phyloP scores from a whole-genome alignment of 2,888 invertebrate genomes.

The Diarsia brunnea region DNA sequence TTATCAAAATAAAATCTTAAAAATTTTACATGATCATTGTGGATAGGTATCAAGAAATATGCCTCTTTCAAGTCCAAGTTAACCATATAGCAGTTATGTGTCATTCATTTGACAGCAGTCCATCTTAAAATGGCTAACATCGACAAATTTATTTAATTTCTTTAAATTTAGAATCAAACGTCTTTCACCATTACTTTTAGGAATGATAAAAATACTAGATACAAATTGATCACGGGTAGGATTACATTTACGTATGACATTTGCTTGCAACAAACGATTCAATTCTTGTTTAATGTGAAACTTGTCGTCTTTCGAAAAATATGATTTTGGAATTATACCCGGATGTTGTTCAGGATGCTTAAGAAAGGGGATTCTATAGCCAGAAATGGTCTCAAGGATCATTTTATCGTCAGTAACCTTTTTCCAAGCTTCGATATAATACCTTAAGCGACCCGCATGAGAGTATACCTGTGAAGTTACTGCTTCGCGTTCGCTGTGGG shows the following conservation, averaged over 20 bases:
- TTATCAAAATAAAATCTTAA: conserved; percentile 7
- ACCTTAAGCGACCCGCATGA: conserved; percentile 12
- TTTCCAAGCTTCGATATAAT: conserved; percentile 7
- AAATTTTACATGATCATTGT: conserved; percentile 2
- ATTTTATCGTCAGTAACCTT: neutral
- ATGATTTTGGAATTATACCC: neutral
- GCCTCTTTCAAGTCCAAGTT: neutral
- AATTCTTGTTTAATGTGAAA: conserved; percentile 1
- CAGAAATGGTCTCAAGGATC: conserved; percentile 6
- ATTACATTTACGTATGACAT: conserved; percentile 7
- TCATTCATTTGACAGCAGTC: conserved; percentile 3
- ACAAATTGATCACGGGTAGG: neutral
- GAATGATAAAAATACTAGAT: neutral
- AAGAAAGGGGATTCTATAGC: conserved; percentile 2
- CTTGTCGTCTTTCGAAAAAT: neutral
- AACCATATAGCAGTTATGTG: neutral
- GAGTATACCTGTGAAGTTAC: conserved; percentile 3
- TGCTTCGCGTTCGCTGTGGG: conserved; percentile 10
- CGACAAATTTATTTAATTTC: neutral
- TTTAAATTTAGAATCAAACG: neutral
- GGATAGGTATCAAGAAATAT: neutral
- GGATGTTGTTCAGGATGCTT: neutral
- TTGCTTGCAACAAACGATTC: conserved; percentile 1
- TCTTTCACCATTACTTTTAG: neutral
- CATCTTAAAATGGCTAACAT: neutral